Evolutionary conservation across 2,113 vertebrate genomes (phyloP).

Genomic region (Canis aureus): DNA sequence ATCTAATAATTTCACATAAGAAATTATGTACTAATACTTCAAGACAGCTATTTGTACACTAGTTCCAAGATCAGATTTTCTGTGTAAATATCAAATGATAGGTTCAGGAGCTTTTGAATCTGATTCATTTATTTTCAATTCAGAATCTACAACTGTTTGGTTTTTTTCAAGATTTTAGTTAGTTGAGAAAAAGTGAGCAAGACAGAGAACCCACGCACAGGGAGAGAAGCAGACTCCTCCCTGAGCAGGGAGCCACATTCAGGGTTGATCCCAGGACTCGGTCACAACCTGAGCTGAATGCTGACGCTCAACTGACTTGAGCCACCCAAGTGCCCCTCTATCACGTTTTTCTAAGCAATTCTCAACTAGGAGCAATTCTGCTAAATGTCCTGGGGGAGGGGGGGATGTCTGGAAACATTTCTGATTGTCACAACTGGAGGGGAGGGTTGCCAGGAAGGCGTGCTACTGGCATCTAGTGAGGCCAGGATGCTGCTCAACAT

Average conservation of each 20-base stretch:
- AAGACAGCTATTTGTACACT: not conserved
- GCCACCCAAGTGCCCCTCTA: not conserved
- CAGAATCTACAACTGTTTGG: not conserved
- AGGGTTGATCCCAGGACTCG: not conserved
- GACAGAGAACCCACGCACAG: too few relatives aligned
- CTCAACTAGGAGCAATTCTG: not conserved
- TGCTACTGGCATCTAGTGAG: not conserved
- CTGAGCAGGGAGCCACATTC: not conserved
- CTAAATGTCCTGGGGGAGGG: not conserved
- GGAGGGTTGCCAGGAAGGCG: not conserved
- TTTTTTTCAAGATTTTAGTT: not conserved
- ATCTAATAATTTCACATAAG: not conserved
- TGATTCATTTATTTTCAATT: slow-evolving; percentile 40
- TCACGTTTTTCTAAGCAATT: not conserved
- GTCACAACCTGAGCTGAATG: not conserved
- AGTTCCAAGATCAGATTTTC: slow-evolving; percentile 21
- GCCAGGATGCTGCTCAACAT: not conserved
- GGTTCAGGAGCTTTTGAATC: not conserved
- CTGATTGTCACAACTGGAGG: not conserved
- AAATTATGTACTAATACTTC: slow-evolving; percentile 4
- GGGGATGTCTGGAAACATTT: not conserved
- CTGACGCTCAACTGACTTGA: not conserved
- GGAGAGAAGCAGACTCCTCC: too few relatives aligned
- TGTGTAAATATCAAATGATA: not conserved
- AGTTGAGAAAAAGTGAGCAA: not conserved